A percentile compares a stretch with the other conserved stretches of the same genome.
These are phyloP conservation scores for Homarus americanus DNA, from an alignment of 1,140 invertebrate genomes.

Conservation along the genomic window DNA sequence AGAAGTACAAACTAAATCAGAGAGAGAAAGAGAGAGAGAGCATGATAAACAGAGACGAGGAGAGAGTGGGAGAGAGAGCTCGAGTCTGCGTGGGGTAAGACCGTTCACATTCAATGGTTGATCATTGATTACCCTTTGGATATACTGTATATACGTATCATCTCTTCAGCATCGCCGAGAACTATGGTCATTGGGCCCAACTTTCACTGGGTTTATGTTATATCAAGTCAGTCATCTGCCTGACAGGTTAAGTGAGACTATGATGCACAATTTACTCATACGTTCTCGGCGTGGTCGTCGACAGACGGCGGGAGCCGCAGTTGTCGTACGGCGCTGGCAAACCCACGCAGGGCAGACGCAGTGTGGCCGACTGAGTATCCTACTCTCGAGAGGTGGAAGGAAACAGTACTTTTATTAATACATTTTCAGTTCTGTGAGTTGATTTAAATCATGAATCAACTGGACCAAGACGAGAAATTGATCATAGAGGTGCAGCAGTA, in stretches of 20 bases:
- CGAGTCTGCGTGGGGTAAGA: background rate
- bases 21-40: constrained; percentile 30
- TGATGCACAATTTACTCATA: background rate
- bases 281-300: background rate
- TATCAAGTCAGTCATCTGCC: background rate
- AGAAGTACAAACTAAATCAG: background rate
- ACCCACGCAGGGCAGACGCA: constrained; percentile 53
- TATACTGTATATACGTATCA: no score
- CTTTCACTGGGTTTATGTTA: background rate
- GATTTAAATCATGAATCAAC: constrained; percentile 28
- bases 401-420: background rate
- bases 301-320: constrained; percentile 41
- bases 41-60: constrained; percentile 9
- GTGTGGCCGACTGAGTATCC: background rate
- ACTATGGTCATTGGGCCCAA: no score
- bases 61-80: background rate
- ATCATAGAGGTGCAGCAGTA: constrained; percentile 68
- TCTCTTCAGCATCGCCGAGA: background rate
- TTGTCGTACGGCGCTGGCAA: constrained; percentile 63
- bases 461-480: constrained; percentile 58
- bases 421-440: no score
- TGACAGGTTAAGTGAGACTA: background rate
- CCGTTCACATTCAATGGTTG: background rate
- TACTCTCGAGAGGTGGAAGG: no score
- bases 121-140: background rate